Evolutionary conservation across 1,140 invertebrate genomes (phyloP), one percentile per base, ranked within the genome.

Genomic region (Drosophila mojavensis): DNA sequence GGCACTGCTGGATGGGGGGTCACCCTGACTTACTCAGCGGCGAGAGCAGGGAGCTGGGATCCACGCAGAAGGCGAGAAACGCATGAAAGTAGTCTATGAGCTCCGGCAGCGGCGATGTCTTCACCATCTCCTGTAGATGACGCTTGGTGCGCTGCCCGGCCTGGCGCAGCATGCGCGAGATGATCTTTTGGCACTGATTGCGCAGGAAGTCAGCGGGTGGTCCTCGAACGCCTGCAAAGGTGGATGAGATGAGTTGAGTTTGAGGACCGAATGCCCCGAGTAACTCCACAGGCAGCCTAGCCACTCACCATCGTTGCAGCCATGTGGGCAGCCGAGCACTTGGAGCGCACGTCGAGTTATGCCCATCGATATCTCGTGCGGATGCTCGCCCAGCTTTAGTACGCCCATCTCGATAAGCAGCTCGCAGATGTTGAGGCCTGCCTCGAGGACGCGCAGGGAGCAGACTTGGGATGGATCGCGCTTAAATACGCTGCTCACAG

Each of bases 21-120:
- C 3, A 9, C 3, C 13, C 17, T 39, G 11, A 95, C 96, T 96
- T 94, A 97, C 97, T 97, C 90, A 97, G 93, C 20, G 97, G 97
- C 15, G 97, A 98, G 3, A 98, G 92, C 71, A 97, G 93, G 4
- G 95, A 95, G 70, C 95, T 95, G 28, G 97, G 97, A 93, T 99
- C 98, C 53, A 97, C 94, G 93, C 99, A 99, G 92, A 98, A 99
- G 15, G 97, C 98, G 43, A 99, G 94, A 82, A 99, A 98, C 5
- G 98, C 95, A 92, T 99, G 99, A 50, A 99, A 96, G 86, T 99
- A 97, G 83, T 99, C 98, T 3, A 99, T 92, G 10, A 99, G 94
- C 58, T 98, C 97, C 3, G 95, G 93, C 20, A 99, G 93, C 0
- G 96, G 94, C 33, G 96, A 95, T 4, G 94, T 94, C 53, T 95